These are phyloP conservation scores for Pseudorasbora parva DNA, from an alignment of 2,113 vertebrate species.

Conservation along the genomic window DNA sequence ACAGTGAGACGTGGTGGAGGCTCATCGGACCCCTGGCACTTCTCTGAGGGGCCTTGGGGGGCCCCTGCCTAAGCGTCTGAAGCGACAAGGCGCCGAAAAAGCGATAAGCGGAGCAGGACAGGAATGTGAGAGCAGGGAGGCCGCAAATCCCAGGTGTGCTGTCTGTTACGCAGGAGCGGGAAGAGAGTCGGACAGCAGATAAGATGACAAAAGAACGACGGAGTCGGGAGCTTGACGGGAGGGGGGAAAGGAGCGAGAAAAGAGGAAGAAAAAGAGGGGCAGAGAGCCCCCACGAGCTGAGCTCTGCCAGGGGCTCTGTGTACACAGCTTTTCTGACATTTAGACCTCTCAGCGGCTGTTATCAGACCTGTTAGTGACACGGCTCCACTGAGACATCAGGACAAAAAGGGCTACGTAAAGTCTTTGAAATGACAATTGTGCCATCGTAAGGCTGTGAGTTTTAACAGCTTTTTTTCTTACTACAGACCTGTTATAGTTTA, in stretches of 20 bases:
- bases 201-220: conserved; percentile 41
- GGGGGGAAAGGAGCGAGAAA: background rate
- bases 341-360: conserved; percentile 23
- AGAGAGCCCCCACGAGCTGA: conserved; percentile 8
- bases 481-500: background rate
- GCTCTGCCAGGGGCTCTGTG: conserved; percentile 18
- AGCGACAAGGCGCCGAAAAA: conserved; percentile 46
- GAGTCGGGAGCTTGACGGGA: background rate
- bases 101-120: conserved; percentile 49
- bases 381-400: conserved; percentile 4
- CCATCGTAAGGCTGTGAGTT: background rate
- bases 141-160: conserved; percentile 47
- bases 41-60: conserved; percentile 38
- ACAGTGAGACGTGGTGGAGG: conserved; percentile 42
- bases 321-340: conserved; percentile 42
- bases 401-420: background rate
- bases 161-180: conserved; percentile 27
- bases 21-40: conserved; percentile 38
- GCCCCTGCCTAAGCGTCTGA: conserved; percentile 32
- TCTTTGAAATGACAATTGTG: background rate
- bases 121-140: conserved; percentile 39
- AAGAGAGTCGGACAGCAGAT: conserved; percentile 22
- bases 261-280: background rate
- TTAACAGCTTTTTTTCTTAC: background rate
- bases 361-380: conserved; percentile 35